Conservation (phyloP, 2,888 invertebrate species). For the Lamellibrachia satsuma region DNA sequence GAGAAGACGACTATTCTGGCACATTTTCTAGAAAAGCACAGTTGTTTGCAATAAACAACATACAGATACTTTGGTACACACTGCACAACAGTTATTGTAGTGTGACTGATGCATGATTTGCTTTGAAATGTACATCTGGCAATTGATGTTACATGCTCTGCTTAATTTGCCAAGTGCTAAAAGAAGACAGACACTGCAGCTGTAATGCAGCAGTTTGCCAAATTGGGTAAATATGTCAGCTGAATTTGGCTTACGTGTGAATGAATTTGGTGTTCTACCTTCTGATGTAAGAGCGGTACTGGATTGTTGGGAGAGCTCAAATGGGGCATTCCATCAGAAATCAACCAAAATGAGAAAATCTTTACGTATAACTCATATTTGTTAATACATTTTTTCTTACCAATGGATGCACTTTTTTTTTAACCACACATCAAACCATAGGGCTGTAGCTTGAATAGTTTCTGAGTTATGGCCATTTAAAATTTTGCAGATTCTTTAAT, state of each 20-base stretch:
- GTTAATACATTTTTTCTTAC: too few relatives aligned
- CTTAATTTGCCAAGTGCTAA: constrained; percentile 4
- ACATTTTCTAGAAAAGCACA: neutral
- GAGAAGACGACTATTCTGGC: neutral
- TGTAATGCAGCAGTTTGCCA: neutral
- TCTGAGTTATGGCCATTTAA: too few relatives aligned
- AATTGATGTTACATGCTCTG: neutral
- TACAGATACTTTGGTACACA: neutral
- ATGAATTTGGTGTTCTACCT: neutral
- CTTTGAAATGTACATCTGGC: constrained; percentile 17
- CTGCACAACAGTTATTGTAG: neutral
- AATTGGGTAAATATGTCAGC: neutral
- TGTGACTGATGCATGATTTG: neutral
- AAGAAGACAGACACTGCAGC: constrained; percentile 10
- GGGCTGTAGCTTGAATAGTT: too few relatives aligned
- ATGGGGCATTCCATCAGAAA: too few relatives aligned
- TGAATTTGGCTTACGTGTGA: neutral
- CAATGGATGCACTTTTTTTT: too few relatives aligned
- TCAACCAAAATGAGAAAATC: too few relatives aligned
- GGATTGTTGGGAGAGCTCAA: neutral
- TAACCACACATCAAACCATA: too few relatives aligned
- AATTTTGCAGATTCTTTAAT: too few relatives aligned
- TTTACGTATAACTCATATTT: too few relatives aligned
- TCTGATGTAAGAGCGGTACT: neutral
- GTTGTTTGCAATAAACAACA: neutral